Base-by-base conservation (phyloP, 2,797 vertebrate species). In the Alosa sapidissima region DNA sequence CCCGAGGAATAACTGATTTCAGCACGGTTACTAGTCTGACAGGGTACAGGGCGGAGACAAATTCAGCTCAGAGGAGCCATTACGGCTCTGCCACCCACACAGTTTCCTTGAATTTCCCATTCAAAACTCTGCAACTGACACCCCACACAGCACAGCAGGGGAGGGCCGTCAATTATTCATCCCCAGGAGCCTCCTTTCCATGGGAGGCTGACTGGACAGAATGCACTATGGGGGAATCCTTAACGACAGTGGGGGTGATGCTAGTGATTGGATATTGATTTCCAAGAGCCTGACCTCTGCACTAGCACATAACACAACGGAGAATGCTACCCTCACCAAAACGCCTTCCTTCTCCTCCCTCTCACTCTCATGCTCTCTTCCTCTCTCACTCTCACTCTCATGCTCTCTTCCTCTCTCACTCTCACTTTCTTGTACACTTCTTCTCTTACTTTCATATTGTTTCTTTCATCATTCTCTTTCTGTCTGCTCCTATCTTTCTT, bases 241-340 rank as follows among this genome's bases (percentile, higher is more conserved):
- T 75, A 75, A 75, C 33, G 68, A 75, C 68, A 75, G 68, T 6
- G 3, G 0, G 68, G 68, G 33, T 75, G 68, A 75, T 41, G 14
- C 68, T 75, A 75, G 68, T 75, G 68, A 75, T 75, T 75, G 68
- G 68, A 75, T 75, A 75, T 75, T 75, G 68, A 75, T 75, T 75
- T 75, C 5, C 5, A 41, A 45, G 68, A 41, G 68, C 33, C 68
- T 75, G 68, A 75, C 68, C 68, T 75, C 68, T 75, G 68, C 36
- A 45, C 68, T 45, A 75, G 33, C 36, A 13, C 33, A 75, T 28
- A 75, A 28, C 28, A 28, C 28, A 28, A 5, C 36, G 16, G 11
- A 75, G 68, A 75, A 19, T 75, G 36, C 33, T 41, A 14, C 36
- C 33, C 68, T 75, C 68, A 75, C 68, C 68, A 75, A 75, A 75